phyloP scores from a whole-genome alignment of 1,140 invertebrate genomes.

The Bombyx mori region ASM3026992v2 NC_085124.1:8405001-8405500 shows the following conservation, averaged over 20 bases:
- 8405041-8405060: slow-evolving; percentile 51
- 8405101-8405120: slow-evolving; percentile 12
- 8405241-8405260: slow-evolving; percentile 56
- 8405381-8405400: slow-evolving; percentile 54
- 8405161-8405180: slow-evolving; percentile 63
- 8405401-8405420: slow-evolving; percentile 60
- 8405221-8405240: slow-evolving; percentile 43
- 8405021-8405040: no score
- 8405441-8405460: slow-evolving; percentile 24
- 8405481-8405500: slow-evolving; percentile 38
- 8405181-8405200: slow-evolving; percentile 41
- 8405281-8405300: slow-evolving; percentile 60
- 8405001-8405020: no score
- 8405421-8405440: slow-evolving; percentile 60
- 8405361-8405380: slow-evolving; percentile 61
- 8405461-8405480: slow-evolving; percentile 50
- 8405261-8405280: slow-evolving; percentile 48
- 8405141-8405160: slow-evolving; percentile 57
- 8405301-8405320: slow-evolving; percentile 69
- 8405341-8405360: slow-evolving; percentile 65
- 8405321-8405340: slow-evolving; percentile 52
- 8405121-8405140: slow-evolving; percentile 60
- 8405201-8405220: slow-evolving; percentile 68
- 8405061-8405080: slow-evolving; percentile 23
- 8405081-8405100: slow-evolving; percentile 10